A percentile compares a stretch with the other conserved stretches of the same genome.
Evolutionary conservation across 2,888 invertebrate genomes (phyloP).

Genomic region (Campopleginae sp.): DNA sequence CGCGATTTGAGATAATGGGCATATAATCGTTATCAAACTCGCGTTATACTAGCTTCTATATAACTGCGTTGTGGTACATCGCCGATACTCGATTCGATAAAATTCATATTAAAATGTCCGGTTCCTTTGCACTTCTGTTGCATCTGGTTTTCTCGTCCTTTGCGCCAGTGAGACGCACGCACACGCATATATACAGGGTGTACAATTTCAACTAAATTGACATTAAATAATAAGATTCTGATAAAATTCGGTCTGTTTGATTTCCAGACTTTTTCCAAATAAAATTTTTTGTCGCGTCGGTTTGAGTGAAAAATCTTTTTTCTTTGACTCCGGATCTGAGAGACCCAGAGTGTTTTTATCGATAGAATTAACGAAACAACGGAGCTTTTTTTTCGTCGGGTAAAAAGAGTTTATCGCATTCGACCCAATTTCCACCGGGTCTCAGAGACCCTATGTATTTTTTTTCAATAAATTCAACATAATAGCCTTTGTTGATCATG

Average conservation of each 20-base stretch:
- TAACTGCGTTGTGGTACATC: conserved; percentile 43
- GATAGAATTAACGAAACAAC: too few relatives aligned
- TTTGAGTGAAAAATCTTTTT: not conserved
- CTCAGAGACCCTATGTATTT: too few relatives aligned
- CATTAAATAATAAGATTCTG: not conserved
- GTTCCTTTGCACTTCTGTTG: conserved; percentile 30
- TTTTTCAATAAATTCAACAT: too few relatives aligned
- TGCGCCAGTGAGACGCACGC: not conserved
- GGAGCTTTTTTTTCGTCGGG: too few relatives aligned
- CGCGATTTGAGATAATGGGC: conserved; percentile 48
- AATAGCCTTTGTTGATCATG: too few relatives aligned
- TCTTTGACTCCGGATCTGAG: too few relatives aligned
- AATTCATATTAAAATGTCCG: conserved; percentile 51
- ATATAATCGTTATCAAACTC: conserved; percentile 57
- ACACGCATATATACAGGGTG: not conserved
- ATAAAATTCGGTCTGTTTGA: too few relatives aligned
- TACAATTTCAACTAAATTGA: not conserved
- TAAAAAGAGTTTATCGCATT: too few relatives aligned
- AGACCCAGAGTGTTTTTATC: too few relatives aligned
- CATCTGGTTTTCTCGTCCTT: conserved; percentile 8
- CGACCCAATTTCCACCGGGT: too few relatives aligned
- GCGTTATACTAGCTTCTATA: conserved; percentile 43
- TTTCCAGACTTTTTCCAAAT: too few relatives aligned
- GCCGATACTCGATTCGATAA: conserved; percentile 56
- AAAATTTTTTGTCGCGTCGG: not conserved